Conservation (phyloP, 2,113 vertebrate genomes). For the Melospiza georgiana region DNA sequence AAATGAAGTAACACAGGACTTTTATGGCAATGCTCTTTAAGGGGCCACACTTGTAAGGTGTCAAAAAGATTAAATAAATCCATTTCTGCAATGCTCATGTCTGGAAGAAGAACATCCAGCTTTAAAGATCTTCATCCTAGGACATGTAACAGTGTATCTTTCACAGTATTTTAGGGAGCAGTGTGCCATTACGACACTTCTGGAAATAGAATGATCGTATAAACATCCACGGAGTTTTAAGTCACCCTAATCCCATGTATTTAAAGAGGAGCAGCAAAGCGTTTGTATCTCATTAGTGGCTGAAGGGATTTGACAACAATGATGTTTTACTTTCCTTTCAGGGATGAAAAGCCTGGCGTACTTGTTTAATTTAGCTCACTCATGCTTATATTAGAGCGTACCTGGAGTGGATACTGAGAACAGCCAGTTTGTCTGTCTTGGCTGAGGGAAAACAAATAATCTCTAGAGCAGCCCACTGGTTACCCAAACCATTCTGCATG, state of each 20-base stretch:
- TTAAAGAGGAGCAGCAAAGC: slow-evolving; percentile 27
- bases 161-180: background rate
- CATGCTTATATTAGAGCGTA: slow-evolving; percentile 18
- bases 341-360: background rate
- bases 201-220: background rate
- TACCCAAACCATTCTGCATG: background rate
- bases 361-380: slow-evolving; percentile 56
- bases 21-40: background rate
- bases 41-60: background rate
- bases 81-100: fast-evolving
- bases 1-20: background rate
- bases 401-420: background rate
- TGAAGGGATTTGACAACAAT: slow-evolving; percentile 47
- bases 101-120: background rate
- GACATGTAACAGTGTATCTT: background rate
- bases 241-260: slow-evolving; percentile 22
- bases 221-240: slow-evolving; percentile 32
- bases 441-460: background rate
- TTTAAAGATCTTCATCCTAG: background rate
- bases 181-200: background rate
- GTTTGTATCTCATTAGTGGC: slow-evolving; percentile 43
- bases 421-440: background rate
- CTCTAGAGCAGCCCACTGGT: background rate
- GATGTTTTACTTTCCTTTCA: slow-evolving; percentile 55
- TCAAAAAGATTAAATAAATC: slow-evolving; percentile 9